A percentile compares a stretch with the other conserved stretches of the same genome.
Evolutionary conservation across 2,113 vertebrate genomes (phyloP).

Genomic region (Natator depressus): DNA sequence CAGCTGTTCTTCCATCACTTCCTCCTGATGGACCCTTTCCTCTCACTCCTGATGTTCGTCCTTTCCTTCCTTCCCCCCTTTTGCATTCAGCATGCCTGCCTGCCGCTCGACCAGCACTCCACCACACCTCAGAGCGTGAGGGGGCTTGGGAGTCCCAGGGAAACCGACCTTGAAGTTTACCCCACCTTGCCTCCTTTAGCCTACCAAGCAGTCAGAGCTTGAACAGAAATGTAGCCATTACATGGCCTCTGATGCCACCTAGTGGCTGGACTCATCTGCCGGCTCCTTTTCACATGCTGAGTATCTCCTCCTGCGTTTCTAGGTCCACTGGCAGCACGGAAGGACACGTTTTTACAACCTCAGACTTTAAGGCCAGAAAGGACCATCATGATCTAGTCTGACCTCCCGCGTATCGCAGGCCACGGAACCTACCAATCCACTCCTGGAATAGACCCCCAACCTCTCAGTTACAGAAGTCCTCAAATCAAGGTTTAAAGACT

Average conservation of each 20-base stretch:
- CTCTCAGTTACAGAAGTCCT: background rate
- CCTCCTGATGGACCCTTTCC: background rate
- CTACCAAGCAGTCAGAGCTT: background rate
- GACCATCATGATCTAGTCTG: background rate
- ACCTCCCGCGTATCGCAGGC: too few relatives aligned
- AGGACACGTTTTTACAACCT: background rate
- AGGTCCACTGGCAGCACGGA: background rate
- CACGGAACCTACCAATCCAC: too few relatives aligned
- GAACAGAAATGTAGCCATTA: background rate
- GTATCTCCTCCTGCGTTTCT: background rate
- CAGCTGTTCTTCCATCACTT: background rate
- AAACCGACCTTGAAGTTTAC: background rate
- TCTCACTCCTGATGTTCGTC: background rate
- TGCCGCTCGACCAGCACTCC: background rate
- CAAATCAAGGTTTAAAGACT: background rate
- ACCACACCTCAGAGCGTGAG: background rate
- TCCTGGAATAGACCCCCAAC: background rate
- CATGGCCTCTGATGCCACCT: conserved; percentile 33
- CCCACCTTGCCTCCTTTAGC: background rate
- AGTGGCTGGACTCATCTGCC: background rate
- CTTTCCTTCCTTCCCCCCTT: background rate
- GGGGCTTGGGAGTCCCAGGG: background rate
- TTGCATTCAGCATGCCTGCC: background rate
- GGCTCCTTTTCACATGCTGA: background rate
- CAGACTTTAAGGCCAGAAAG: background rate